These are phyloP conservation scores for Camptogramma bilineatum DNA, from an alignment of 2,888 invertebrate species.

Conservation along the genomic window DNA sequence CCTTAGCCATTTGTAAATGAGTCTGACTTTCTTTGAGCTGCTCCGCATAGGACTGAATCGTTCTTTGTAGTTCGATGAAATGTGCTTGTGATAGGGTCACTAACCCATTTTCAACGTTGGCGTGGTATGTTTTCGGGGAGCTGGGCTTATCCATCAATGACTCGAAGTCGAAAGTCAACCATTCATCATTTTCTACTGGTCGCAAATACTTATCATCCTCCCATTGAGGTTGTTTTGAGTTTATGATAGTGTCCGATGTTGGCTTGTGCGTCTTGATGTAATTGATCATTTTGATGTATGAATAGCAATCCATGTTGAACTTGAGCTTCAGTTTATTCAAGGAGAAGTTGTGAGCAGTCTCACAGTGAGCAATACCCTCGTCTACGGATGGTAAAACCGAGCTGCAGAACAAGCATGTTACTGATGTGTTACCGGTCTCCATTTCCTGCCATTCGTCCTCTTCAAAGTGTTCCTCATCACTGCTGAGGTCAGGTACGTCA, in stretches of 20 bases:
- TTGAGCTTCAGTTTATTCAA: conserved; percentile 87
- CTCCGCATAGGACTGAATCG: conserved; percentile 83
- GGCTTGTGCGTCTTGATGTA: conserved; percentile 89
- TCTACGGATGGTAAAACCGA: conserved; percentile 86
- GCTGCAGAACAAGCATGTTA: conserved; percentile 90
- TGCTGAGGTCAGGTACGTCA: conserved; percentile 80
- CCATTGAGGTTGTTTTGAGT: conserved; percentile 87
- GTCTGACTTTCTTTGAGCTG: conserved; percentile 86
- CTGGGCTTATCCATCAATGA: conserved; percentile 68
- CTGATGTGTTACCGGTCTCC: conserved; percentile 70
- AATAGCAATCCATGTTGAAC: conserved; percentile 92
- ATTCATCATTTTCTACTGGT: conserved; percentile 91
- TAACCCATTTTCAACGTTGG: conserved; percentile 86
- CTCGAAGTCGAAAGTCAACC: conserved; percentile 92
- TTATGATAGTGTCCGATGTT: conserved; percentile 83
- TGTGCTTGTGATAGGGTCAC: conserved; percentile 87
- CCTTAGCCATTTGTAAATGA: conserved; percentile 85
- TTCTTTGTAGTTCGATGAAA: conserved; percentile 86
- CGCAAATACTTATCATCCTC: conserved; percentile 91
- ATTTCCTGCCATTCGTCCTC: conserved; percentile 83
- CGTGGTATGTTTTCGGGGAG: conserved; percentile 81
- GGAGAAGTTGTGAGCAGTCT: conserved; percentile 87
- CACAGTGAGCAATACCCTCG: conserved; percentile 88
- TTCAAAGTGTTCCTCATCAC: conserved; percentile 78
- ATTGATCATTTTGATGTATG: conserved; percentile 92